Conservation (phyloP, 1,140 invertebrate species). For the Monomorium pharaonis region DNA sequence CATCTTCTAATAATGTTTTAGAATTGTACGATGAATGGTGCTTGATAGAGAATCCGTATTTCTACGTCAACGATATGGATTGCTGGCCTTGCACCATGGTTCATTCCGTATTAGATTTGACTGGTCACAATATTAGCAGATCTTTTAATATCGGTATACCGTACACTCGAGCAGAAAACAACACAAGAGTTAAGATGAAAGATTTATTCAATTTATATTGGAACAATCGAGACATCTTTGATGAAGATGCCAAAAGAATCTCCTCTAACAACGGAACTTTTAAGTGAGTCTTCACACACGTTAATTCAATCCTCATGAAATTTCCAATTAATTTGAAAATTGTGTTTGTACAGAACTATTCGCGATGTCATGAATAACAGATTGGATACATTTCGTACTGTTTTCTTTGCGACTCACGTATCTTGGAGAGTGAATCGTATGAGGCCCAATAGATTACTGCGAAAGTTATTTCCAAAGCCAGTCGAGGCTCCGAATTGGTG, state of each 20-base stretch:
- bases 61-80: slow-evolving; percentile 89
- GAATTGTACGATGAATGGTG: slow-evolving; percentile 93
- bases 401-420: slow-evolving; percentile 79
- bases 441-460: slow-evolving; percentile 87
- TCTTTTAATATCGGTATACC: slow-evolving; percentile 80
- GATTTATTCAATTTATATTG: slow-evolving; percentile 84
- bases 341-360: slow-evolving; percentile 77
- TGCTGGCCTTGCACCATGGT: slow-evolving; percentile 91
- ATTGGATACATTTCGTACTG: slow-evolving; percentile 70
- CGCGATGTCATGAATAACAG: slow-evolving; percentile 75
- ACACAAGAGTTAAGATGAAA: slow-evolving; percentile 69
- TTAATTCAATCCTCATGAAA: background rate
- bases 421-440: slow-evolving; percentile 90
- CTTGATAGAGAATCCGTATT: slow-evolving; percentile 91
- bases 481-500: slow-evolving; percentile 86
- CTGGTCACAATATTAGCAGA: slow-evolving; percentile 77
- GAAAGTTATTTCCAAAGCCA: slow-evolving; percentile 89
- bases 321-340: slow-evolving; percentile 8
- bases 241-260: slow-evolving; percentile 86
- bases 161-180: slow-evolving; percentile 74
- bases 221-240: slow-evolving; percentile 84
- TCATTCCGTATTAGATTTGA: slow-evolving; percentile 86
- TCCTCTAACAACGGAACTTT: slow-evolving; percentile 83
- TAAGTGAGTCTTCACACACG: slow-evolving; percentile 64
- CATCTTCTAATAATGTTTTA: slow-evolving; percentile 78